phyloP scores from a whole-genome alignment of 2,113 vertebrate species.

The Peromyscus maniculatus region DNA sequence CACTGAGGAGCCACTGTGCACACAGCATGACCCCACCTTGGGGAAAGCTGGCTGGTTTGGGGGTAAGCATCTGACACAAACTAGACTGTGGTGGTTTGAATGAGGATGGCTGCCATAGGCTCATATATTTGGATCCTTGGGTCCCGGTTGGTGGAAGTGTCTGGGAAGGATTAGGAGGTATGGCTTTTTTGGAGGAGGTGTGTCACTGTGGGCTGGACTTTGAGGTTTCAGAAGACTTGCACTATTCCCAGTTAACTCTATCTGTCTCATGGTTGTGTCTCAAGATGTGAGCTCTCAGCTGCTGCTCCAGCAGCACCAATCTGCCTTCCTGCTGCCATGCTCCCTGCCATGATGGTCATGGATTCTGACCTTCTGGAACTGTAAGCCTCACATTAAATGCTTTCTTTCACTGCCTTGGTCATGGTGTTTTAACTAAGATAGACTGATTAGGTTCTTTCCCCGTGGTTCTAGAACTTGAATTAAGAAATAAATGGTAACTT shows the following conservation, averaged over 20 bases:
- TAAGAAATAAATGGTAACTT: neutral
- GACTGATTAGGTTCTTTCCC: constrained; percentile 24
- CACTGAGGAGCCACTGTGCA: neutral
- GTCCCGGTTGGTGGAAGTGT: neutral
- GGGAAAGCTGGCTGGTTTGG: neutral
- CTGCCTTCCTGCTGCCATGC: neutral
- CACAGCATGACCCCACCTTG: fast-evolving
- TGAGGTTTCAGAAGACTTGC: neutral
- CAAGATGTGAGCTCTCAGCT: neutral
- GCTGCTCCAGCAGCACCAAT: neutral
- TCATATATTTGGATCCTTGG: neutral
- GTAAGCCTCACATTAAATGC: neutral
- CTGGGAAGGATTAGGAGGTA: neutral
- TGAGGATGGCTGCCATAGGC: neutral
- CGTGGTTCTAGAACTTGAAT: neutral
- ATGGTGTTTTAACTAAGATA: neutral
- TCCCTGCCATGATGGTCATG: neutral
- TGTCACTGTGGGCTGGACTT: neutral
- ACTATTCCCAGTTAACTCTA: neutral
- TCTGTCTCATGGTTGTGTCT: neutral
- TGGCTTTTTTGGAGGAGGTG: neutral
- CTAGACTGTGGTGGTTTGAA: neutral
- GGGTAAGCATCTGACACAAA: neutral
- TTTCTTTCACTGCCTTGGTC: neutral
- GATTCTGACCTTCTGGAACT: neutral